A percentile compares a stretch with the other conserved stretches of the same genome.
Evolutionary conservation across 1,140 invertebrate genomes (phyloP).

Genomic region (Trichonephila inaurata): DNA sequence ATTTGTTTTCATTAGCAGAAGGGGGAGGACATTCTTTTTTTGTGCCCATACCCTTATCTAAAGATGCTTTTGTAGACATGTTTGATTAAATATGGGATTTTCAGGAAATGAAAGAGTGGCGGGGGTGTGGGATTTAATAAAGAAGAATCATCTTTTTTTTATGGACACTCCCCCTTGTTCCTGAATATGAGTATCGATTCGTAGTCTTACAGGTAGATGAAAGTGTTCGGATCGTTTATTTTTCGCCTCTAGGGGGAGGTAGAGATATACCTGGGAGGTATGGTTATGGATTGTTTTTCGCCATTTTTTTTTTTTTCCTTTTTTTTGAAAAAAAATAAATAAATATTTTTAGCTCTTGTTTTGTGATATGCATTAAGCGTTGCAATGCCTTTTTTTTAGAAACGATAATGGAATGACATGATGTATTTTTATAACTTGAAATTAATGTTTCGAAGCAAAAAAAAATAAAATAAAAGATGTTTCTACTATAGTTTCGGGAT

Average conservation of each 20-base stretch:
- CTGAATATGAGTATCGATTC: not conserved
- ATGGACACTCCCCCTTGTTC: not conserved
- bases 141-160: conserved; percentile 9
- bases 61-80: not conserved
- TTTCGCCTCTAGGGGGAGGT: not conserved
- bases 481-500: too few species aligned
- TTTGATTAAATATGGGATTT: conserved; percentile 42
- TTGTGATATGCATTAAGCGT: too few species aligned
- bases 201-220: not conserved
- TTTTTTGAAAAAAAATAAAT: not conserved
- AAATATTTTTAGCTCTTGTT: not conserved
- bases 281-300: not conserved
- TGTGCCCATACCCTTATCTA: not conserved
- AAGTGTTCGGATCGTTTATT: not conserved
- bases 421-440: too few species aligned
- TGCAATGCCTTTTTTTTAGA: too few species aligned
- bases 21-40: not conserved
- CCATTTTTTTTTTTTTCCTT: not conserved
- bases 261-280: not conserved
- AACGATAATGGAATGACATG: too few species aligned
- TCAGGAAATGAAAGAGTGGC: not conserved
- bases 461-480: too few species aligned
- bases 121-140: conserved; percentile 2
- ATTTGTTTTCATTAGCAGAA: conserved; percentile 23
- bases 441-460: too few species aligned